Evolutionary conservation across 2,888 invertebrate genomes (phyloP), one percentile per base, ranked within the genome.

Genomic region (Bunonema sp.): DNA sequence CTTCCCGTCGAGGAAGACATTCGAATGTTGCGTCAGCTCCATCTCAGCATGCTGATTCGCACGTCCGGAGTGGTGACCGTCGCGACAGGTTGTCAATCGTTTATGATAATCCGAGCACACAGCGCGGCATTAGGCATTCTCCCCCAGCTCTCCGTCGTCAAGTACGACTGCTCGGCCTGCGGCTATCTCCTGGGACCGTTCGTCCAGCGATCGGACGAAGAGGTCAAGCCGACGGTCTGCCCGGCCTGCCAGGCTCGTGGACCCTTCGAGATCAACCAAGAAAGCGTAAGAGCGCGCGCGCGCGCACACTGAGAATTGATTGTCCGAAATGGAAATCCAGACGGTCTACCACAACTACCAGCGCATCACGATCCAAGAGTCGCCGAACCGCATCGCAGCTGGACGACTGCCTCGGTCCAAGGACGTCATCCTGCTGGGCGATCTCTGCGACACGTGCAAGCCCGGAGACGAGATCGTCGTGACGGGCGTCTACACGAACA

Each of bases 281-380:
- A 93, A 61, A 71, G 76, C 68, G 75, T 74, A 39, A 37, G 48
- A 20, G 21, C 1, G n/a, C 10, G n/a, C 19, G 5, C 22, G 31
- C 19, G 19, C n/a, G 24, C n/a, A 37, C 5, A 31, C 38, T 31
- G 22, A 1, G 8, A 12, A 29, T 7, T 7, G 8, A 3, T 4
- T 34, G 7, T 20, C 12, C 8, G 8, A 5, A 3, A 45, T 36
- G 15, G 23, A 19, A 34, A 61, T 68, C 69, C 82, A 91, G 80
- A 99, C 97, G 0, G 72, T 97, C 4, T 97, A 93, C 71, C 80
- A 91, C 39, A 99, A 99, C 74, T 99, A 93, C 69, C 97, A 97
- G 72, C 84, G 89, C 66, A 80, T 97, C 29, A 91, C 89, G 0
- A 77, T 99, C 50, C 97, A 99, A 74, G 97, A 97, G 74, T 87